These are phyloP conservation scores for Acleris holmiana DNA, from an alignment of 2,888 invertebrate species.

Conservation along the genomic window DNA sequence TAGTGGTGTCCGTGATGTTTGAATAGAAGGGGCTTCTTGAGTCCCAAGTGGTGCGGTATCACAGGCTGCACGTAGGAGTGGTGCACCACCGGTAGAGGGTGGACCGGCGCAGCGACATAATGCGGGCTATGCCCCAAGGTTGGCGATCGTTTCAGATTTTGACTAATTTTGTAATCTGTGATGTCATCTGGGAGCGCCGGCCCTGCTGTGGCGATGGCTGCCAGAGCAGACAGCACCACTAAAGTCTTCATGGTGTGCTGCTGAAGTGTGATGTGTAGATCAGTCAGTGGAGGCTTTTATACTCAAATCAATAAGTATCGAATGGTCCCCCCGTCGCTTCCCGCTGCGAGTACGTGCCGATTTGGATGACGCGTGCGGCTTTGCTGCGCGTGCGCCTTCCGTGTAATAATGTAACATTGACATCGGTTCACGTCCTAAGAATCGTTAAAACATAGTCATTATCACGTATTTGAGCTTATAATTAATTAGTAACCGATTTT, in stretches of 20 bases:
- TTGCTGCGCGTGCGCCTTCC: slow-evolving; percentile 59
- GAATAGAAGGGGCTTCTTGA: slow-evolving; percentile 66
- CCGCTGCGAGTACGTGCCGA: slow-evolving; percentile 64
- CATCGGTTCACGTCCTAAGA: slow-evolving; percentile 32
- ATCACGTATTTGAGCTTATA: slow-evolving; percentile 29
- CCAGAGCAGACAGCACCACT: slow-evolving; percentile 65
- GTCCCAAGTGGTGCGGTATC: slow-evolving; percentile 44
- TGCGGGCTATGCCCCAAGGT: background rate
- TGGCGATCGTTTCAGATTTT: slow-evolving; percentile 38
- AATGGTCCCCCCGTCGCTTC: slow-evolving; percentile 42
- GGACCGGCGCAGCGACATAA: slow-evolving; percentile 6
- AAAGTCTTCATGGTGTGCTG: slow-evolving; percentile 71
- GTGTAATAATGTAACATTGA: slow-evolving; percentile 40
- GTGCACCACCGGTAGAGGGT: slow-evolving; percentile 24
- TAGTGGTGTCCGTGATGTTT: slow-evolving; percentile 64
- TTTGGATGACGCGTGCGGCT: slow-evolving; percentile 39
- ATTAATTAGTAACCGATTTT: slow-evolving; percentile 10
- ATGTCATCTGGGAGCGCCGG: slow-evolving; percentile 54
- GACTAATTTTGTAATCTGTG: slow-evolving; percentile 42
- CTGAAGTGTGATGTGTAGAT: slow-evolving; percentile 59
- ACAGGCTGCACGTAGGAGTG: slow-evolving; percentile 35
- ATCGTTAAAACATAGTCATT: slow-evolving; percentile 19
- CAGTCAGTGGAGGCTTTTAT: slow-evolving; percentile 60
- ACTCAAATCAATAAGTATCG: slow-evolving; percentile 49
- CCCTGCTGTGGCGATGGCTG: slow-evolving; percentile 60